Evolutionary conservation across 2,888 invertebrate species (phyloP).

Genomic region (Diabrotica balteata): DNA sequence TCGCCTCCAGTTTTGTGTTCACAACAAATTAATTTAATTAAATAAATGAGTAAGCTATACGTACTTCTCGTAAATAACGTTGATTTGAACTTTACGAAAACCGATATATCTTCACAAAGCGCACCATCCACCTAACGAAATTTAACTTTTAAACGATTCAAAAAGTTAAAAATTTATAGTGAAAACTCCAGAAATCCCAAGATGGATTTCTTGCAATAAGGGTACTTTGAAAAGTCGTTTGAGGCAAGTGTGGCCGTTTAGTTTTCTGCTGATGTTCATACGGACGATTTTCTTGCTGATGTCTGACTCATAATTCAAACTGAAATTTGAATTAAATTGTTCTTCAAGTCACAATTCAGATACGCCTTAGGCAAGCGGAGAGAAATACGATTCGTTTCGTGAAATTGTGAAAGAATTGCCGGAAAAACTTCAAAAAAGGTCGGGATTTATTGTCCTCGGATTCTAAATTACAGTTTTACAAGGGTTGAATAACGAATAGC

Average conservation of each 20-base stretch:
- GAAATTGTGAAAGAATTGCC: conserved; percentile 28
- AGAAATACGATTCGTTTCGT: conserved; percentile 24
- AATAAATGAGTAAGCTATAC: too few species aligned
- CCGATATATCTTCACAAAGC: neutral
- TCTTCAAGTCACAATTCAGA: conserved; percentile 34
- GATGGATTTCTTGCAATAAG: conserved; percentile 40
- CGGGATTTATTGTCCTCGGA: conserved; percentile 4
- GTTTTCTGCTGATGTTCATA: conserved; percentile 46
- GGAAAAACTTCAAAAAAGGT: conserved; percentile 9
- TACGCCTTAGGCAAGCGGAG: conserved; percentile 6
- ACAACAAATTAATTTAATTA: too few species aligned
- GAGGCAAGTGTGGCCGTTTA: conserved; percentile 50
- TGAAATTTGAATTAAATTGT: conserved; percentile 43
- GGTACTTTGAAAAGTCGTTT: conserved; percentile 55
- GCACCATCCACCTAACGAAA: neutral
- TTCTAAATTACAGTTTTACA: neutral
- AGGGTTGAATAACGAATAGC: too few species aligned
- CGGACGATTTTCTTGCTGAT: conserved; percentile 43
- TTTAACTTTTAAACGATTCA: conserved; percentile 7
- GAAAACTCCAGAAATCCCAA: conserved; percentile 20
- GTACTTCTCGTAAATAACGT: too few species aligned
- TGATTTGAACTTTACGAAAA: neutral
- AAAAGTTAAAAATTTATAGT: conserved; percentile 26
- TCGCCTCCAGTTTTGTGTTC: too few species aligned
- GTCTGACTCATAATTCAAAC: conserved; percentile 40